Percentiles rank a stretch among this genome's conserved stretches.
These are phyloP conservation scores for Seira sanloemensis DNA, from an alignment of 2,888 invertebrate species.

Conservation along the genomic window DNA sequence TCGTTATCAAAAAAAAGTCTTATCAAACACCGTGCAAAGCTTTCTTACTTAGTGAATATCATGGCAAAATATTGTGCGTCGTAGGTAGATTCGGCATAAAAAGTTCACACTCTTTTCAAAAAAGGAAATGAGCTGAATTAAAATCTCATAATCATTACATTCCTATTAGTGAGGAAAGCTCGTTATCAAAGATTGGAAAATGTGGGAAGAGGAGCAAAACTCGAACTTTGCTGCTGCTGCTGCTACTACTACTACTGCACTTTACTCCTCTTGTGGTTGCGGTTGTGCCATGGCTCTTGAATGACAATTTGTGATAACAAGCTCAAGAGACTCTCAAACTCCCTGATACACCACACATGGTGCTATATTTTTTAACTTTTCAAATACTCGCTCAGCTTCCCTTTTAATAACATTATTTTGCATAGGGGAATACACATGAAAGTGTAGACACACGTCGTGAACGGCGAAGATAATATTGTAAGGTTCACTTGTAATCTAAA, in stretches of 20 bases:
- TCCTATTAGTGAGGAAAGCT: conserved; percentile 57
- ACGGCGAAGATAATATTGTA: background rate
- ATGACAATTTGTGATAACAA: conserved; percentile 63
- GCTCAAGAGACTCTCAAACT: conserved; percentile 38
- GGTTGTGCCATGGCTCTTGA: conserved; percentile 15
- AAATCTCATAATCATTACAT: conserved; percentile 64
- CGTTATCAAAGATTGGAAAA: conserved; percentile 61
- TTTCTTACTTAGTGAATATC: background rate
- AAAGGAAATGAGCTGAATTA: conserved; percentile 63
- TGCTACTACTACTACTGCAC: conserved; percentile 9
- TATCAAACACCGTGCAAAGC: conserved; percentile 11
- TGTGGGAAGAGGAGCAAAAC: conserved; percentile 9
- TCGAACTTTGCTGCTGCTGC: background rate
- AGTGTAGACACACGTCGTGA: background rate
- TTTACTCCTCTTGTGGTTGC: background rate
- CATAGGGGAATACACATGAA: background rate
- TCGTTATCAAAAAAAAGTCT: conserved; percentile 13
- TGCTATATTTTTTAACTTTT: background rate
- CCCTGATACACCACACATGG: conserved; percentile 22
- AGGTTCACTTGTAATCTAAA: background rate
- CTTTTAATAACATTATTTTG: conserved; percentile 4
- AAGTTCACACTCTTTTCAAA: background rate
- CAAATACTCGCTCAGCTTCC: background rate
- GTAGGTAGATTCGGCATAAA: background rate
- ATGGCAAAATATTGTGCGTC: background rate